Evolutionary conservation across 2,888 invertebrate species (phyloP).

Genomic region (Erebia ligea): DNA sequence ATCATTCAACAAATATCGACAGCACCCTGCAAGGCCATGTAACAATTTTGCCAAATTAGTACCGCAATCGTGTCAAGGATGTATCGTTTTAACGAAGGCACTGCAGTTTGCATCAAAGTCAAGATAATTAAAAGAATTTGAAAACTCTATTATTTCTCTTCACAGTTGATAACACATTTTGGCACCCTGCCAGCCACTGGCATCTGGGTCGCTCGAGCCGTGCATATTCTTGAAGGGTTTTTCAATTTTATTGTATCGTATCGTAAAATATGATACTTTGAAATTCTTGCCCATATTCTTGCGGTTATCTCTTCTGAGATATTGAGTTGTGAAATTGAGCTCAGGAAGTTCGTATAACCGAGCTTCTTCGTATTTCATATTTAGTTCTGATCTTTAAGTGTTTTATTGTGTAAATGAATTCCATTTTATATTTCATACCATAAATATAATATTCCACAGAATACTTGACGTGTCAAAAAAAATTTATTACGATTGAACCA

Average conservation of each 20-base stretch:
- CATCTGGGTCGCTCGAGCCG: constrained; percentile 70
- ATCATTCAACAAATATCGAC: background rate
- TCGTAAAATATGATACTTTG: constrained; percentile 41
- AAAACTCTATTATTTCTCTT: constrained; percentile 64
- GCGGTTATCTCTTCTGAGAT: constrained; percentile 32
- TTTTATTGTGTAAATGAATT: too few species aligned
- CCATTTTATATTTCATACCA: too few species aligned
- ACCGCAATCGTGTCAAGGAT: constrained; percentile 47
- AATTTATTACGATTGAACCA: too few species aligned
- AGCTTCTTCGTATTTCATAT: background rate
- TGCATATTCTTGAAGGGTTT: constrained; percentile 48
- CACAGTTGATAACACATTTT: constrained; percentile 70
- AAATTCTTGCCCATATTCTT: constrained; percentile 32
- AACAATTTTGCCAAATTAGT: constrained; percentile 26
- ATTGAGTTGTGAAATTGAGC: constrained; percentile 23
- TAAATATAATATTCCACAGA: too few species aligned
- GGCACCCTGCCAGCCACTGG: constrained; percentile 64
- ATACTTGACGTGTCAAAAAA: background rate
- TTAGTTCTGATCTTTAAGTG: background rate
- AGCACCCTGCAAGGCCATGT: background rate
- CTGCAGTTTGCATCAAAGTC: constrained; percentile 58
- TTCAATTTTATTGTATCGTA: constrained; percentile 48
- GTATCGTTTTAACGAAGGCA: constrained; percentile 45
- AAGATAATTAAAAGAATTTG: constrained; percentile 78
- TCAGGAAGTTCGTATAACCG: constrained; percentile 2